A percentile compares a stretch with the other conserved stretches of the same genome.
phyloP scores from a whole-genome alignment of 2,113 vertebrate species.

The Colinus virginianus region DNA sequence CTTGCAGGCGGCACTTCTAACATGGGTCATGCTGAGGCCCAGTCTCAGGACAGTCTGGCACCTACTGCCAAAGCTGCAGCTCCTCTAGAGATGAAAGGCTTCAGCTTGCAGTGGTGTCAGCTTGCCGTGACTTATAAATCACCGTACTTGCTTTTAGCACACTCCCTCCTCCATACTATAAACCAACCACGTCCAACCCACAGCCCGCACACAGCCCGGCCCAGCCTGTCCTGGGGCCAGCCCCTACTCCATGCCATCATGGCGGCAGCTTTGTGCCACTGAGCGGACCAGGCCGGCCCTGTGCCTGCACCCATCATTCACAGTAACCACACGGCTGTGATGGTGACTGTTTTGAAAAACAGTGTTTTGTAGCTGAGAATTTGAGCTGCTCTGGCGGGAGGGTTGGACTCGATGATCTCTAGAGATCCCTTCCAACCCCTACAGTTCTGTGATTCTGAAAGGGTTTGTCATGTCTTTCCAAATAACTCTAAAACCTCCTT shows the following conservation, averaged over 20 bases:
- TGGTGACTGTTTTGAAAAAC: no score
- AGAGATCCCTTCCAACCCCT: no score
- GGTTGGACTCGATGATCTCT: no score
- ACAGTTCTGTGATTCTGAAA: neutral
- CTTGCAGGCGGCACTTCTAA: neutral
- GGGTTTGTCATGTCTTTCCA: neutral
- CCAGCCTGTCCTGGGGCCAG: no score
- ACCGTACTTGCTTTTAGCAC: neutral
- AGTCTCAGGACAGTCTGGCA: neutral
- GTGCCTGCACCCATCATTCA: no score
- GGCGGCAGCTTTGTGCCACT: no score
- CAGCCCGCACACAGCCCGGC: no score
- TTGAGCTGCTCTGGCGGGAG: no score
- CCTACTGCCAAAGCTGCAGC: neutral
- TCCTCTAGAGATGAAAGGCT: neutral
- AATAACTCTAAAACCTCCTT: constrained; percentile 7
- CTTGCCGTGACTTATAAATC: neutral
- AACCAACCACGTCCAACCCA: neutral
- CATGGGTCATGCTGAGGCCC: neutral
- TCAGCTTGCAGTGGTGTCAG: neutral
- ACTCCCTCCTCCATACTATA: neutral
- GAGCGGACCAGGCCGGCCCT: no score
- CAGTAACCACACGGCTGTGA: no score
- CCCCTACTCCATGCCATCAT: no score
- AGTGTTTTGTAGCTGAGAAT: no score